Conservation (phyloP, 1,140 invertebrate species). For the Drosophila repleta region DNA sequence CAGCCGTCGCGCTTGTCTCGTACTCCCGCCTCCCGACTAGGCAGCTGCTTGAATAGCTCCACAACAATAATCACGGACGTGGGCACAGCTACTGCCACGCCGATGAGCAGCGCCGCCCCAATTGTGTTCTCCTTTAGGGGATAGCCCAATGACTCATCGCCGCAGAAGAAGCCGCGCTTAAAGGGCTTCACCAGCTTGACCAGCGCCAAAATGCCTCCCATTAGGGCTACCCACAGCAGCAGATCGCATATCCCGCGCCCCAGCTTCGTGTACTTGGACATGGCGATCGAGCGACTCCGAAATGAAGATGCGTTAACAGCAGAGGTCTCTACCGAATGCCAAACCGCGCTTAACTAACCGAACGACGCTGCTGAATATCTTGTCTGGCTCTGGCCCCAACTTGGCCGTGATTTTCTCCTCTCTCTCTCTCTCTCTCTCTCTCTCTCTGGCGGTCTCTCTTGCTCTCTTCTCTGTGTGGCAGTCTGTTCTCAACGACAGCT, state of each 20-base stretch:
- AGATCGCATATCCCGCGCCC: conserved; percentile 70
- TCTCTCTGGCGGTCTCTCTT: conserved; percentile 16
- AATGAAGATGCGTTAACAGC: not conserved
- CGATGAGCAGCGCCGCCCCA: conserved; percentile 39
- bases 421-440: conserved; percentile 1
- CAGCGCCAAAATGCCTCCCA: conserved; percentile 48
- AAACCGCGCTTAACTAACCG: conserved; percentile 73
- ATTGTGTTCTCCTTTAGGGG: conserved; percentile 91
- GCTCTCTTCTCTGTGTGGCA: conserved; percentile 10
- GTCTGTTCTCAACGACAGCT: conserved; percentile 19
- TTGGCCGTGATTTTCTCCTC: conserved; percentile 64
- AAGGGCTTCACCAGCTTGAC: conserved; percentile 87
- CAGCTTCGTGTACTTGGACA: conserved; percentile 73
- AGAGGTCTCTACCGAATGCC: conserved; percentile 49
- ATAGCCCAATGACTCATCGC: conserved; percentile 95
- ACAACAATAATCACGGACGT: conserved; percentile 65
- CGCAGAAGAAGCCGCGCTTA: conserved; percentile 96
- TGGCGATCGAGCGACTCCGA: conserved; percentile 23
- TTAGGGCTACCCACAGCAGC: conserved; percentile 61
- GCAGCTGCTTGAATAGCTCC: conserved; percentile 75
- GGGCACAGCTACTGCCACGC: conserved; percentile 50
- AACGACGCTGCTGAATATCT: conserved; percentile 47
- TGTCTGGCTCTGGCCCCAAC: conserved; percentile 44
- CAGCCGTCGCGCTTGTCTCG: conserved; percentile 52
- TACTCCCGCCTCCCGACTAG: conserved; percentile 24